These are phyloP conservation scores for Notechis scutatus DNA, from an alignment of 2,113 vertebrate genomes.

Conservation along the genomic window DNA sequence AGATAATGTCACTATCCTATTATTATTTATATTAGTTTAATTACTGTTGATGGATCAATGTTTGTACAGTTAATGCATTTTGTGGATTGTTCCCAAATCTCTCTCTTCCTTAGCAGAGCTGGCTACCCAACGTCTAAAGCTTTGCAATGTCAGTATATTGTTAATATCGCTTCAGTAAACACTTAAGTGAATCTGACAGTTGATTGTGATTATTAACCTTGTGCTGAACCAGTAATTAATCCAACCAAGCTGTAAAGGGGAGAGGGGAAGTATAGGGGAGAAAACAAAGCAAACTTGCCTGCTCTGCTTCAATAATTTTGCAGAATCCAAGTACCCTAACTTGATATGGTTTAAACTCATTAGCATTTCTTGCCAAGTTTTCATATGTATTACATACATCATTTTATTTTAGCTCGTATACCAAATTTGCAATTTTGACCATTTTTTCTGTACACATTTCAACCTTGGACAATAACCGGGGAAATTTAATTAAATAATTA, in stretches of 20 bases:
- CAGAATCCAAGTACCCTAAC: constrained; percentile 55
- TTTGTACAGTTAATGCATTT: constrained; percentile 10
- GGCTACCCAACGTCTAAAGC: constrained; percentile 32
- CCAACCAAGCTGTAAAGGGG: constrained; percentile 60
- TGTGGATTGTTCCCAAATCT: background rate
- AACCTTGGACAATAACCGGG: constrained; percentile 35
- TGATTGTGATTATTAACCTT: constrained; percentile 78
- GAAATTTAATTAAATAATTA: background rate
- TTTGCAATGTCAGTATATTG: constrained; percentile 55
- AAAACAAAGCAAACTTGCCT: constrained; percentile 49
- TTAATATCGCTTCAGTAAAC: constrained; percentile 65
- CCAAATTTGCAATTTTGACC: constrained; percentile 64
- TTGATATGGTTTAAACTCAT: constrained; percentile 63
- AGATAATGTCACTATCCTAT: background rate
- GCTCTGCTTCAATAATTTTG: constrained; percentile 55
- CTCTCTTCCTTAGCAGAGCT: constrained; percentile 32
- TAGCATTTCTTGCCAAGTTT: constrained; percentile 65
- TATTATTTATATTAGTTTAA: background rate
- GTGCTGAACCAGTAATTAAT: constrained; percentile 73
- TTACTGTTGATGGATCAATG: background rate
- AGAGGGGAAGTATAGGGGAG: constrained; percentile 28
- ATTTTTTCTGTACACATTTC: constrained; percentile 46
- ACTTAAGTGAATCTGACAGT: constrained; percentile 68
- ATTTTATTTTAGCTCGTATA: constrained; percentile 65
- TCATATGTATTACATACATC: constrained; percentile 71